Conservation (phyloP, 2,113 vertebrate genomes). For the Alligator mississippiensis region DNA sequence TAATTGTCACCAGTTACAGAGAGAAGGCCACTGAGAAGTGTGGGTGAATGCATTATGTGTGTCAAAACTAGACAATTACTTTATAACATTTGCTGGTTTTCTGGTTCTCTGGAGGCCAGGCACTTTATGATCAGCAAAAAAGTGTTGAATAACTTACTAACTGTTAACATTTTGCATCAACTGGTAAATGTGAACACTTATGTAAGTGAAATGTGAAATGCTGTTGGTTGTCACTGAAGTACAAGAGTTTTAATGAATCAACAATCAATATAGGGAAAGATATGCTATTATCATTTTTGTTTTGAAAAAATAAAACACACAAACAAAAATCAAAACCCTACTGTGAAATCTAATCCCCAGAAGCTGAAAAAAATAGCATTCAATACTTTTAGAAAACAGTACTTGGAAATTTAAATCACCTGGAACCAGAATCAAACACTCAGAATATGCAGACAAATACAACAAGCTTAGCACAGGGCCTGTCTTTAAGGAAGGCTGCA, state of each 20-base stretch:
- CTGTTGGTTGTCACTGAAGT: not conserved
- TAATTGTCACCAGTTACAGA: not conserved
- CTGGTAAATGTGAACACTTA: not conserved
- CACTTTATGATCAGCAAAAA: not conserved
- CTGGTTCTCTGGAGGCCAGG: not conserved
- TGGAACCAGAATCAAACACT: not conserved
- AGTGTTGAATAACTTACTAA: not conserved
- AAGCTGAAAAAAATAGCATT: not conserved
- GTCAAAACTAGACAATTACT: constrained; percentile 5
- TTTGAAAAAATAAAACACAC: not conserved
- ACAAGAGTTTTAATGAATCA: not conserved
- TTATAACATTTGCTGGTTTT: not conserved
- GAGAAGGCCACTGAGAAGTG: not conserved
- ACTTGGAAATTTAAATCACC: not conserved
- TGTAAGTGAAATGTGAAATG: not conserved
- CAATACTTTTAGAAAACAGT: not conserved
- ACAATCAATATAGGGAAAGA: not conserved
- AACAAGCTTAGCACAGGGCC: accelerated
- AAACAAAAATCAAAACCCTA: not conserved
- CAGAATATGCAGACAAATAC: not conserved
- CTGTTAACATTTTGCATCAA: not conserved
- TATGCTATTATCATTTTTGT: not conserved
- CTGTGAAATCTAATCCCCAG: not conserved
- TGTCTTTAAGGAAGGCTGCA: not conserved
- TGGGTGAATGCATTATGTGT: not conserved